Conservation (phyloP, 2,797 vertebrate species). For the Sebastes diploproa region DNA sequence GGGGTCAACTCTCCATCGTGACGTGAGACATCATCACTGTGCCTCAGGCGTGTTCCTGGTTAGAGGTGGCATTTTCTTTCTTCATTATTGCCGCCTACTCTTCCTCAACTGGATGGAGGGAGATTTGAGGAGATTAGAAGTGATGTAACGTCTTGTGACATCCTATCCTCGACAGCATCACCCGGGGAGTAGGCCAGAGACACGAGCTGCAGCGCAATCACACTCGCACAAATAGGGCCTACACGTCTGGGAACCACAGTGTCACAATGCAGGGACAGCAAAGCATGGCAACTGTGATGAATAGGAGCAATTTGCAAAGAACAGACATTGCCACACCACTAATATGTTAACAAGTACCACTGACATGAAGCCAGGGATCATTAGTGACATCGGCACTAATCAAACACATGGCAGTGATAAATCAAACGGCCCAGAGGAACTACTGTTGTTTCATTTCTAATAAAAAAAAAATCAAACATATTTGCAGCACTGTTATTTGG, state of each 20-base stretch:
- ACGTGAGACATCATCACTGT: conserved; percentile 16
- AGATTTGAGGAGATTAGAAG: conserved; percentile 74
- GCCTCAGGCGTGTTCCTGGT: conserved; percentile 65
- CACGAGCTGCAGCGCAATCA: conserved; percentile 16
- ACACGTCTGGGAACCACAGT: conserved; percentile 5
- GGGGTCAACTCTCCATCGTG: conserved; percentile 42
- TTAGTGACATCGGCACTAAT: not conserved
- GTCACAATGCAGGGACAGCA: conserved; percentile 28
- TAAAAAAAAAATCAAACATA: not conserved
- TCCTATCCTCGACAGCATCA: conserved; percentile 61
- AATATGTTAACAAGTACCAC: conserved; percentile 19
- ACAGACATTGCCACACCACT: not conserved
- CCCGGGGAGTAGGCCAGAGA: conserved; percentile 53
- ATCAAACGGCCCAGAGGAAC: not conserved
- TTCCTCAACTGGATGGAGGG: conserved; percentile 58
- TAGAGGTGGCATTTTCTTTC: conserved; percentile 73
- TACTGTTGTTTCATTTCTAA: not conserved
- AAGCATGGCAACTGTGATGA: conserved; percentile 36
- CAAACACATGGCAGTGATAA: not conserved
- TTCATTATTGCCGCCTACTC: conserved; percentile 68
- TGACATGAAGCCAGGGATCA: not conserved
- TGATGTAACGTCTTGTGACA: conserved; percentile 71
- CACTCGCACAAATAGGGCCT: not conserved
- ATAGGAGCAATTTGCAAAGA: conserved; percentile 22
- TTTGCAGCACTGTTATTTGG: not conserved